A percentile compares a stretch with the other conserved stretches of the same genome.
Conservation (phyloP, 2,888 invertebrate genomes). For the Bellardia bayeri region DNA sequence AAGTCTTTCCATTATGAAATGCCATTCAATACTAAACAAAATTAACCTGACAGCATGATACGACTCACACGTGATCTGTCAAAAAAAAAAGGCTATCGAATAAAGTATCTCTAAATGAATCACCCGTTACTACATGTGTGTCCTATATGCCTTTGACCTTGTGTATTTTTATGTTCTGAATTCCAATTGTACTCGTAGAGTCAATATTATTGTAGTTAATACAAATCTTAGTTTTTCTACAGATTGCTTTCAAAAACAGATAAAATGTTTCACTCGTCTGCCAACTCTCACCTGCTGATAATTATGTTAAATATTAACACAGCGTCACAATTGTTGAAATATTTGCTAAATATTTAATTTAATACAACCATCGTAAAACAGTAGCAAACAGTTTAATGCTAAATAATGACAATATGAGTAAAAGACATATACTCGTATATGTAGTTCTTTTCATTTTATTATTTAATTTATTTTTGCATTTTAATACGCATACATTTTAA, state of each 20-base stretch:
- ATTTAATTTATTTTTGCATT: constrained; percentile 25
- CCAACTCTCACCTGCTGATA: constrained; percentile 5
- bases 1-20: too few species aligned
- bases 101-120: too few species aligned
- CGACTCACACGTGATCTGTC: too few species aligned
- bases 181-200: not conserved
- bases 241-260: not conserved
- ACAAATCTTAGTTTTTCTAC: not conserved
- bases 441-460: constrained; percentile 1
- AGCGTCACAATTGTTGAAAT: constrained; percentile 23
- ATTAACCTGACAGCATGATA: too few species aligned
- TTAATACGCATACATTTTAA: constrained; percentile 34
- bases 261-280: not conserved
- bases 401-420: constrained; percentile 23
- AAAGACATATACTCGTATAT: not conserved
- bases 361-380: constrained; percentile 15
- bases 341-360: constrained; percentile 28
- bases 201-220: not conserved
- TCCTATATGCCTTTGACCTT: not conserved
- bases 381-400: constrained; percentile 34
- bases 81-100: too few species aligned
- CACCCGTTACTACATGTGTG: too few species aligned
- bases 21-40: too few species aligned
- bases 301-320: not conserved
- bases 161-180: not conserved